Base-by-base conservation (phyloP, 2,888 invertebrate genomes). In the Drosophila incognita region DNA sequence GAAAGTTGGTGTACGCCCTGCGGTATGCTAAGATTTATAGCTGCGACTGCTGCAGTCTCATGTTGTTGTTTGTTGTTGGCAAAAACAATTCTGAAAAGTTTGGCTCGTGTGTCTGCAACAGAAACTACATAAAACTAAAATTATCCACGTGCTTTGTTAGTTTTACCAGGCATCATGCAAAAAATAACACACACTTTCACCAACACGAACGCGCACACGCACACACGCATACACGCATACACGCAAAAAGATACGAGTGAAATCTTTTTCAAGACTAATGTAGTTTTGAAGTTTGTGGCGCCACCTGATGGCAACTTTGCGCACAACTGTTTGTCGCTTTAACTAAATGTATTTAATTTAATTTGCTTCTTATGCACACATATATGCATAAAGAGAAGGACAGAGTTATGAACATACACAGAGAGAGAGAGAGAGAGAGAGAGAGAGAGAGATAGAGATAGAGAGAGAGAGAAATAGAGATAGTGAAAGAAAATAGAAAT, bases 11-110 rank as follows among this genome's bases (percentile, higher is more conserved):
- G 58, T 75, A 81, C 75, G 83, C 82, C 82, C 82, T 83, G 86
- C 80, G 82, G 88, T 88, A 86, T 83, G 83, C 78, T 82, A 83
- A 86, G 85, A 86, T 88, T 86, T 86, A 86, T 86, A 86, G 88
- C 76, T 75, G 82, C 81, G 74, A 80, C 80, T 76, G 78, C 68
- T 83, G 75, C 80, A 72, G 66, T 59, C 46, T 74, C 62, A 60
- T 68, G 68, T 57, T 81, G 68, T 53, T 54, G 66, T 54, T 69
- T 70, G 69, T 75, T 76, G 75, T 81, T 79, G 73, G 81, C 70
- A 76, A 79, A 86, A 88, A 86, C 87, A 81, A 74, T 88, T 86
- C 76, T 81, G 76, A 79, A 86, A 88, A 86, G 71, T 88, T 88
- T 86, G 71, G 69, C 74, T 54, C 69, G 81, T 86, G 79, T 76